Conservation (phyloP, 2,113 vertebrate genomes). For the Lucifuga dentata region DNA sequence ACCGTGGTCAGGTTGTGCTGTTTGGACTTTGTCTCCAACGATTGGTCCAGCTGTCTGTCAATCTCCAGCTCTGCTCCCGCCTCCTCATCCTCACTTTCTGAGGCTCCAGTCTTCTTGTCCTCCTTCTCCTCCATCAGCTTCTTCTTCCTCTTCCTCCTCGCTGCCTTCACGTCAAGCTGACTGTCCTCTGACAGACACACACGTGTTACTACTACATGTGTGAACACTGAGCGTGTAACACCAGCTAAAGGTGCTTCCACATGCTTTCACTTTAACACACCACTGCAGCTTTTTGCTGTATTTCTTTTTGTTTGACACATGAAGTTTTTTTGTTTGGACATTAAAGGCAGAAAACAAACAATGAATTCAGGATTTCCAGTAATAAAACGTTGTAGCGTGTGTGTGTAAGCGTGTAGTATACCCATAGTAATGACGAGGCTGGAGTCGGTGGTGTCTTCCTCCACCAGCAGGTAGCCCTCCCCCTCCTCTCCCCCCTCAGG, state of each 20-base stretch:
- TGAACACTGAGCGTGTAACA: too few species aligned
- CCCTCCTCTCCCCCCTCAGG: conserved; percentile 38
- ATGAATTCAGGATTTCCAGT: too few species aligned
- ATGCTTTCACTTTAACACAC: too few species aligned
- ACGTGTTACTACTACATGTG: too few species aligned
- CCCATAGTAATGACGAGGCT: conserved; percentile 79
- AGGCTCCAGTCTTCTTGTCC: conserved; percentile 29
- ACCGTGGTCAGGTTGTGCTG: conserved; percentile 94
- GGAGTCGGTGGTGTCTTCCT: conserved; percentile 69
- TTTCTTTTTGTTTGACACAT: too few species aligned
- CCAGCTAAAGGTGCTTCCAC: too few species aligned
- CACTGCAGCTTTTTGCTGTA: too few species aligned
- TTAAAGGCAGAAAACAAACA: too few species aligned
- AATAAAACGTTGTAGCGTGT: too few species aligned
- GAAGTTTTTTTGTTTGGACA: too few species aligned
- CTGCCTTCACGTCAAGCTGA: conserved; percentile 65
- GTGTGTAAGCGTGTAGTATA: conserved; percentile 23
- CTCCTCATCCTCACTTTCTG: conserved; percentile 57
- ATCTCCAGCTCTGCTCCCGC: conserved; percentile 81
- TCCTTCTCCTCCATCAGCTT: conserved; percentile 52
- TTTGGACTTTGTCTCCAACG: conserved; percentile 92
- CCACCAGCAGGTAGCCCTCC: conserved; percentile 63
- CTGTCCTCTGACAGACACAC: conserved; percentile 68
- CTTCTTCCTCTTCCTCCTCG: conserved; percentile 70
- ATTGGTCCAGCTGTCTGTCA: conserved; percentile 89